These are phyloP conservation scores for Nothoprocta pentlandii DNA, from an alignment of 2,113 vertebrate genomes.

Conservation along the genomic window DNA sequence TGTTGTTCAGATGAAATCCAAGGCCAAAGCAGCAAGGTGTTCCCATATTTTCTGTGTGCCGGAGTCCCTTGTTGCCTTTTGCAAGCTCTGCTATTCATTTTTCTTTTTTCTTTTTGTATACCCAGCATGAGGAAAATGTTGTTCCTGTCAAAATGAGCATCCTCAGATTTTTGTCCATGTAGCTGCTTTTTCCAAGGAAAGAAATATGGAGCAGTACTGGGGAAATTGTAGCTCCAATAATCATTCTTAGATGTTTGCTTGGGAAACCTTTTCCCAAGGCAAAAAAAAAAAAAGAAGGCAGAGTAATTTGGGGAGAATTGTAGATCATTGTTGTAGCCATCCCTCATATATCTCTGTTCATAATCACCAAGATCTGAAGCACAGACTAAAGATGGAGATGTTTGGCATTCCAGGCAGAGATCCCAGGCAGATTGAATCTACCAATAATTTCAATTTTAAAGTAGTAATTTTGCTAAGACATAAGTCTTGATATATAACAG, in stretches of 20 bases:
- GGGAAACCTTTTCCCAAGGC: neutral
- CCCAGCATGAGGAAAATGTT: slow-evolving; percentile 25
- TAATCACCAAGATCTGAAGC: neutral
- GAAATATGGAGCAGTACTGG: neutral
- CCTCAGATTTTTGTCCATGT: slow-evolving; percentile 14
- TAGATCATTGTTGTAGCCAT: neutral
- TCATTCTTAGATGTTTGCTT: neutral
- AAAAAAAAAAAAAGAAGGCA: neutral
- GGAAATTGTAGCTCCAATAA: slow-evolving; percentile 25
- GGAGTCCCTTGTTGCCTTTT: slow-evolving; percentile 51
- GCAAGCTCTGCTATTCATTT: neutral
- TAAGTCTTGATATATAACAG: neutral
- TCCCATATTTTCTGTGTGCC: slow-evolving; percentile 23
- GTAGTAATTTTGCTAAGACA: neutral
- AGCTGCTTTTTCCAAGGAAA: slow-evolving; percentile 36
- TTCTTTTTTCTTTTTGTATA: neutral
- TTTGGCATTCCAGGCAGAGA: neutral
- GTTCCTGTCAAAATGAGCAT: slow-evolving; percentile 15
- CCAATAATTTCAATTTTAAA: neutral
- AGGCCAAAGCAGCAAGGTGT: slow-evolving; percentile 26
- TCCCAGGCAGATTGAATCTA: neutral
- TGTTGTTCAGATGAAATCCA: slow-evolving; percentile 35
- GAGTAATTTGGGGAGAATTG: neutral
- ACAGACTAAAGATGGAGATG: neutral
- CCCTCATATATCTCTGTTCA: neutral